phyloP scores from a whole-genome alignment of 2,797 vertebrate species.

The Morus bassanus region DNA sequence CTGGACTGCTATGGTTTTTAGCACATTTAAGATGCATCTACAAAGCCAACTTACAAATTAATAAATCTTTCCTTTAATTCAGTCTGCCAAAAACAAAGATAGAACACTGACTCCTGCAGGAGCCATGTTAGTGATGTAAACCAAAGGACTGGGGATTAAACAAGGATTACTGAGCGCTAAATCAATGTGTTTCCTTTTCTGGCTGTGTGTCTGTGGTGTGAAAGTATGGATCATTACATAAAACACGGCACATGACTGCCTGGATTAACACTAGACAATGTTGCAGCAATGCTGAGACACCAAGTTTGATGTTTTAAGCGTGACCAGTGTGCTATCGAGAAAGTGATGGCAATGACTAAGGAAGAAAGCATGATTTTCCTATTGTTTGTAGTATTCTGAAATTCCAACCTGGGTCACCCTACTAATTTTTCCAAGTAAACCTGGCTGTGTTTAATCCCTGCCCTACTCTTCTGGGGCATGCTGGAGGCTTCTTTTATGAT shows the following conservation, averaged over 20 bases:
- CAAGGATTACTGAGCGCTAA: slow-evolving; percentile 41
- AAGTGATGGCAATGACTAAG: not conserved
- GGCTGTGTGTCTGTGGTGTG: slow-evolving; percentile 40
- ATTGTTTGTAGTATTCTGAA: not conserved
- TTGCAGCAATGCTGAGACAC: not conserved
- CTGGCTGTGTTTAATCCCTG: not conserved
- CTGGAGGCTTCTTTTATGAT: not conserved
- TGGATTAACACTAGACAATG: not conserved
- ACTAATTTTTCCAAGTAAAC: not conserved
- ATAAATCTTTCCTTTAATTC: slow-evolving; percentile 56
- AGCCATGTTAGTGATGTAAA: slow-evolving; percentile 56
- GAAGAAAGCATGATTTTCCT: not conserved
- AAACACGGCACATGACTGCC: slow-evolving; percentile 6
- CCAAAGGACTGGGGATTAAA: slow-evolving; percentile 57
- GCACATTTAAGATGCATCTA: slow-evolving; percentile 27
- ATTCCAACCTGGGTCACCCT: not conserved
- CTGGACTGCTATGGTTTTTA: slow-evolving; percentile 12
- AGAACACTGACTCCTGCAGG: slow-evolving; percentile 43
- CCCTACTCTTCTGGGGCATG: not conserved
- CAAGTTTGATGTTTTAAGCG: not conserved
- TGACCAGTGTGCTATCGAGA: not conserved
- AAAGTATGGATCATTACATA: slow-evolving; percentile 37
- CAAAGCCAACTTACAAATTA: slow-evolving; percentile 52
- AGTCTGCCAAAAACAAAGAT: slow-evolving; percentile 47
- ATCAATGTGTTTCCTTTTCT: slow-evolving; percentile 63